A percentile compares a stretch with the other conserved stretches of the same genome.
These are phyloP conservation scores for Embidobia sp. DNA, from an alignment of 2,888 invertebrate genomes.

Conservation along the genomic window DNA sequence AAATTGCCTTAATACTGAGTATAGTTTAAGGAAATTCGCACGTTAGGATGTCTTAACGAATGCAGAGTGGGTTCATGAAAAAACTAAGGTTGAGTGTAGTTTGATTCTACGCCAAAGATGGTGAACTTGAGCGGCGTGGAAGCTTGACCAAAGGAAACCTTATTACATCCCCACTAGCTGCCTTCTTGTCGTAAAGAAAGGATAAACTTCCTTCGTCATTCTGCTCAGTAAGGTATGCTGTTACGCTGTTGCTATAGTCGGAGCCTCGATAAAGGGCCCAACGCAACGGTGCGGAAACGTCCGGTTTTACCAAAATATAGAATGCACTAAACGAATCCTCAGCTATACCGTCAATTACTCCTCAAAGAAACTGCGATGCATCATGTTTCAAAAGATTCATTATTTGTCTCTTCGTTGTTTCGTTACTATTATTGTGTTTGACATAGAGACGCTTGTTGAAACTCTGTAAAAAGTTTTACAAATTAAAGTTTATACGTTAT, in stretches of 20 bases:
- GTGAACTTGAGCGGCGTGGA: slow-evolving; percentile 54
- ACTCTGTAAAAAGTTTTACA: no score
- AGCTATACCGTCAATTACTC: no score
- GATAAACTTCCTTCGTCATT: slow-evolving; percentile 65
- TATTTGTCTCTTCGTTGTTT: no score
- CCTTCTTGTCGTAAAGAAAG: slow-evolving; percentile 62
- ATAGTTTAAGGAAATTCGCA: no score
- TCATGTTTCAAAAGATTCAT: no score
- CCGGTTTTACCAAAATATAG: slow-evolving; percentile 59
- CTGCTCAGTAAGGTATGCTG: slow-evolving; percentile 59
- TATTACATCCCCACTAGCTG: slow-evolving; percentile 59
- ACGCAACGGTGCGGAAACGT: slow-evolving; percentile 58
- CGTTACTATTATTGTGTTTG: no score
- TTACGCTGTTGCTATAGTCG: slow-evolving; percentile 58
- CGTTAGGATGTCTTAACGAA: no score
- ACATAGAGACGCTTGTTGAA: no score
- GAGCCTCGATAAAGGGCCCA: slow-evolving; percentile 57
- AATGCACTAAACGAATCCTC: slow-evolving; percentile 1
- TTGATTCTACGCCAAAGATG: slow-evolving; percentile 56
- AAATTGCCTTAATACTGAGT: no score
- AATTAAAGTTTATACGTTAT: no score
- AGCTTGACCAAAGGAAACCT: slow-evolving; percentile 56
- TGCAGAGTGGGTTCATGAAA: not conserved
- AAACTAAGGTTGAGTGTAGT: slow-evolving; percentile 38
- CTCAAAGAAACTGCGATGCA: no score